A percentile compares a stretch with the other conserved stretches of the same genome.
These are phyloP conservation scores for Rousettus leschenaultii DNA, from an alignment of 2,113 vertebrate genomes.

Conservation along the genomic window DNA sequence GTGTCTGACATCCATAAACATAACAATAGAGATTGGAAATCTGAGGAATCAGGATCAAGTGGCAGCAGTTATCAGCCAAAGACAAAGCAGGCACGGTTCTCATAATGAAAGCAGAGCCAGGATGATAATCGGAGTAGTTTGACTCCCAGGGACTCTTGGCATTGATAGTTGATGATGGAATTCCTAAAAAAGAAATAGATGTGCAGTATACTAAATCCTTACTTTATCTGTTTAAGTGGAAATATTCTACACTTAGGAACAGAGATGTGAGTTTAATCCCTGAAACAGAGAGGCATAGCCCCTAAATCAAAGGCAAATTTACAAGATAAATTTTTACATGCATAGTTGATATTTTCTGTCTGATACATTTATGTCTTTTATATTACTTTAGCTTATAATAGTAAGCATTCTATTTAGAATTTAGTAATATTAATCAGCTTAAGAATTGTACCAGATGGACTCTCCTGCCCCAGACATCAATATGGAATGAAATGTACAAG, in stretches of 20 bases:
- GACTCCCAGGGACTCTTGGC: neutral
- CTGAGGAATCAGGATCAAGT: neutral
- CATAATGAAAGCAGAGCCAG: neutral
- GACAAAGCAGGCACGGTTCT: neutral
- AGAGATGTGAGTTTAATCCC: neutral
- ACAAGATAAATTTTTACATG: conserved; percentile 84
- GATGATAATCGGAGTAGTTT: neutral
- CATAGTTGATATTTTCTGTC: neutral
- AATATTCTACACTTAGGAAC: neutral
- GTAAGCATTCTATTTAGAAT: neutral
- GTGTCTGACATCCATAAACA: neutral
- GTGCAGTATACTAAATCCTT: neutral
- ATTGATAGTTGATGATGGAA: neutral
- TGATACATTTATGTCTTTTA: neutral
- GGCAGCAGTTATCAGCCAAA: neutral
- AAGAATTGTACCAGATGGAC: neutral
- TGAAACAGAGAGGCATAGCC: neutral
- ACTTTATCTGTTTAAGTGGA: neutral
- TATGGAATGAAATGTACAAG: neutral
- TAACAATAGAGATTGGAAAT: neutral
- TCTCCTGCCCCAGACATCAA: neutral
- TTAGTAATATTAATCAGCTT: neutral
- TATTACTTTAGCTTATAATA: neutral
- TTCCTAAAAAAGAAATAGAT: neutral
- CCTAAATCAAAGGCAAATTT: neutral